Evolutionary conservation across 2,113 vertebrate genomes (phyloP).

Genomic region (Melanerpes formicivorus): DNA sequence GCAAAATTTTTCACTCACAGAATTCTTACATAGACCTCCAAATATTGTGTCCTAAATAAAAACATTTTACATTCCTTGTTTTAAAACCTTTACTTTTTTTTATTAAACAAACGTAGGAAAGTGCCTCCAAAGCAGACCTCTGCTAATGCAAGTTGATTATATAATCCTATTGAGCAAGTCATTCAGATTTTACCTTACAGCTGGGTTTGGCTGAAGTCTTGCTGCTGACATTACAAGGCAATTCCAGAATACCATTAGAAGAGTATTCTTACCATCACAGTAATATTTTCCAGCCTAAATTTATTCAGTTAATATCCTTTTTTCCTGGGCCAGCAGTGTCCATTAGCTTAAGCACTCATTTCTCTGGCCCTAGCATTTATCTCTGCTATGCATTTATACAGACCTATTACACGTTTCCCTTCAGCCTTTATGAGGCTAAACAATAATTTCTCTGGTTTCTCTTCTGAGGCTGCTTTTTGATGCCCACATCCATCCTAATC

Average conservation of each 20-base stretch:
- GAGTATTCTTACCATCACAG: neutral
- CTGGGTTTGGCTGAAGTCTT: neutral
- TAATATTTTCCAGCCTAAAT: constrained; percentile 3
- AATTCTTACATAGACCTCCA: neutral
- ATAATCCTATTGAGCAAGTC: neutral
- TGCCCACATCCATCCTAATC: neutral
- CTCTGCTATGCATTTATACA: neutral
- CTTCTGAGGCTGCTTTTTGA: constrained; percentile 6
- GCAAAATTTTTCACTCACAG: neutral
- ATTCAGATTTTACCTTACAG: neutral
- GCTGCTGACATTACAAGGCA: neutral
- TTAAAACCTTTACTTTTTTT: neutral
- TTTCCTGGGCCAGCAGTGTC: neutral
- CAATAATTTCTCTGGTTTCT: neutral
- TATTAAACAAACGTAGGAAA: neutral
- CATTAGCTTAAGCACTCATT: neutral
- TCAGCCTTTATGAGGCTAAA: neutral
- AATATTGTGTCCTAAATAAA: neutral
- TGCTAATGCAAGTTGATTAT: neutral
- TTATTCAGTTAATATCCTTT: neutral
- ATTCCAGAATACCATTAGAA: neutral
- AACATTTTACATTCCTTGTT: neutral
- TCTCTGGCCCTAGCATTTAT: neutral
- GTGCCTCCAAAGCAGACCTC: neutral
- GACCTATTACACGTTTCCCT: neutral